Base-by-base conservation (phyloP, 2,113 vertebrate species). In the Rhodinocichla rosea region DNA sequence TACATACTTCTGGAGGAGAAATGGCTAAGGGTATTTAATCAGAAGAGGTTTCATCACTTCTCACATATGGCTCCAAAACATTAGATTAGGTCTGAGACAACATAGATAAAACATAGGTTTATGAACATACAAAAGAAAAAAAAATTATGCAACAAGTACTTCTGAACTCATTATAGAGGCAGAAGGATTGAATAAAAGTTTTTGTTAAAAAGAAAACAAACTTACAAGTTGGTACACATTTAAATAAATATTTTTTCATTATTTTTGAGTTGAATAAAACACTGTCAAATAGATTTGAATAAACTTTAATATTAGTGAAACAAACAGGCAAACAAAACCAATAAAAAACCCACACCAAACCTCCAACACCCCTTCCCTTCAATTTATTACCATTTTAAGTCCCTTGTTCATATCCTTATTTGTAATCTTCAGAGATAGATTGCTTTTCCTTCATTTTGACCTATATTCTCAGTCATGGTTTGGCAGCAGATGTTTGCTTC, bases 301-400 rank as follows among this genome's bases (percentile, higher is more conserved):
- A 75, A 89, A 5, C 18, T 86, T 86, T 78, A 59, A 39, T 63
- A 75, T 87, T 88, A 69, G 14, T 55, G 45, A 76, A 87, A 63
- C 4, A 26, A 44, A 32, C 6, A 33, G 19, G 23, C 15, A 47
- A 69, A n/a, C 4, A 37, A 17, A 63, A n/a, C n/a, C n/a, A 42
- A 42, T 16, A 10, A 65, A 52, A 18, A 60, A 53, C 2, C 6
- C 39, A 28, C 10, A n/a, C 10, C 4, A 44, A 69, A 53, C 2
- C 4, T 8, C 11, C 10, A 27, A 26, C 4, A 62, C 2, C 2
- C 6, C 4, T 10, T 2, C 6, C 7, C 9, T 39, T 3, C 10
- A 30, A 44, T 83, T 85, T 59, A 77, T 59, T 75, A 26, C 2
- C 6, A 33, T 69, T 64, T 79, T 13, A 83, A 32, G 8, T 74